These are phyloP conservation scores for Noctua comes DNA, from an alignment of 2,888 invertebrate species.

Conservation along the genomic window DNA sequence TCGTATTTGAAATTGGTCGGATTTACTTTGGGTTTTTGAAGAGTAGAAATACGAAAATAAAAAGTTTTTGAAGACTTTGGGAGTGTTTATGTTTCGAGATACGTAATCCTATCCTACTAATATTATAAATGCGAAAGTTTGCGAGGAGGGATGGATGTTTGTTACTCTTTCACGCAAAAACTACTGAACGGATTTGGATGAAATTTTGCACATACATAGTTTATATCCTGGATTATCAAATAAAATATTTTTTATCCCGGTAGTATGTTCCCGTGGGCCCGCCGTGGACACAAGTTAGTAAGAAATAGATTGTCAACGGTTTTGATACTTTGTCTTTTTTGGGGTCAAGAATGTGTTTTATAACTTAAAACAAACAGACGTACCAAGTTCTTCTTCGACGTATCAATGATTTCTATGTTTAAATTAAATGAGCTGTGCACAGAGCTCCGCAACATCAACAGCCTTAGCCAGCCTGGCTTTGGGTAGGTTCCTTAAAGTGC, in stretches of 20 bases:
- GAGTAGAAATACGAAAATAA: neutral
- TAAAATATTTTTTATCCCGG: too few relatives aligned
- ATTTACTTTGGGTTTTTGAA: neutral
- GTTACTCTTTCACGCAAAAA: too few relatives aligned
- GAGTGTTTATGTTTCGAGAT: neutral
- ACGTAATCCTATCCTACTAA: too few relatives aligned
- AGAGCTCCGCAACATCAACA: neutral
- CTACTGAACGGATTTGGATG: too few relatives aligned
- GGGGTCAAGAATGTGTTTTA: neutral
- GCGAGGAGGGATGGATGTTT: too few relatives aligned
- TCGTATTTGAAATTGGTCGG: slow-evolving; percentile 27
- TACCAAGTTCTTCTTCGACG: neutral
- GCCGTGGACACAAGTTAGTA: too few relatives aligned
- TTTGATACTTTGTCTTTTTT: neutral
- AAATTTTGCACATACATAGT: too few relatives aligned
- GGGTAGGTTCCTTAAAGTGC: neutral
- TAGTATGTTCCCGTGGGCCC: too few relatives aligned
- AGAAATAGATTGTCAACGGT: neutral
- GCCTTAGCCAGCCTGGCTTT: neutral
- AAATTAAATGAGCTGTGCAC: neutral
- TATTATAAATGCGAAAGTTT: too few relatives aligned
- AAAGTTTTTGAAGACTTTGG: neutral
- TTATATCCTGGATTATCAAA: too few relatives aligned
- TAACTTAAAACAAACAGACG: neutral
- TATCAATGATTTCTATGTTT: neutral